These are phyloP conservation scores for Eudemis profundana DNA, from an alignment of 2,888 invertebrate species.

Conservation along the genomic window DNA sequence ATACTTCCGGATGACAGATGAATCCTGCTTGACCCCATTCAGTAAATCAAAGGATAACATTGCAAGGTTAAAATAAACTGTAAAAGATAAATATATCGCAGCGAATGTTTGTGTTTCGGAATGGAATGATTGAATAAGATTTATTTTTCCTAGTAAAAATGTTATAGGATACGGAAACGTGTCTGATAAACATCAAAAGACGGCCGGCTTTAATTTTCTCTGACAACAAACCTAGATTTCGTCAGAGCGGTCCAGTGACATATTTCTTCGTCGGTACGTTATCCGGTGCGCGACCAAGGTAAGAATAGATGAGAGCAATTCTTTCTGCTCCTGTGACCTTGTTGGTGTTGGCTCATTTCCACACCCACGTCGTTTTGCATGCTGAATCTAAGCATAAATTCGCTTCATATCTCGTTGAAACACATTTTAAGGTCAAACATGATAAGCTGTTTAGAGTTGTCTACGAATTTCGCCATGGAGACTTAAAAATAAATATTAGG, in stretches of 20 bases:
- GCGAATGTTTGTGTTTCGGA: slow-evolving; percentile 18
- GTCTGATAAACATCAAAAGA: slow-evolving; percentile 52
- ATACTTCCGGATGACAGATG: slow-evolving; percentile 78
- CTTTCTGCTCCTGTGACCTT: slow-evolving; percentile 40
- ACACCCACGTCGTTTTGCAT: slow-evolving; percentile 34
- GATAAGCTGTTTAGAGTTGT: slow-evolving; percentile 32
- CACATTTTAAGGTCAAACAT: slow-evolving; percentile 37
- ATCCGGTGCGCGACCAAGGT: slow-evolving; percentile 41
- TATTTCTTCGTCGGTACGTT: slow-evolving; percentile 46
- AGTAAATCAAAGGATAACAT: slow-evolving; percentile 59
- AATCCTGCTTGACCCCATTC: slow-evolving; percentile 63
- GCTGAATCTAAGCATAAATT: slow-evolving; percentile 18
- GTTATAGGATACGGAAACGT: slow-evolving; percentile 45
- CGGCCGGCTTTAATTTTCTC: slow-evolving; percentile 55
- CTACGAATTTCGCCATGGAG: slow-evolving; percentile 29
- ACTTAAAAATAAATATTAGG: slow-evolving; percentile 48
- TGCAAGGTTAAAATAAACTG: slow-evolving; percentile 64
- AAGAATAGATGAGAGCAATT: slow-evolving; percentile 41
- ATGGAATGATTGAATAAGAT: slow-evolving; percentile 8
- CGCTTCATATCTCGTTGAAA: slow-evolving; percentile 34
- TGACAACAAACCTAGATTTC: slow-evolving; percentile 52
- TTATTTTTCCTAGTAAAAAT: slow-evolving; percentile 33
- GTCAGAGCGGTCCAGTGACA: slow-evolving; percentile 47
- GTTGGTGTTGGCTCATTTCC: slow-evolving; percentile 33
- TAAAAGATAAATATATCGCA: not conserved